Evolutionary conservation across 1,140 invertebrate species (phyloP).

Genomic region (Scaptomyza graminum): DNA sequence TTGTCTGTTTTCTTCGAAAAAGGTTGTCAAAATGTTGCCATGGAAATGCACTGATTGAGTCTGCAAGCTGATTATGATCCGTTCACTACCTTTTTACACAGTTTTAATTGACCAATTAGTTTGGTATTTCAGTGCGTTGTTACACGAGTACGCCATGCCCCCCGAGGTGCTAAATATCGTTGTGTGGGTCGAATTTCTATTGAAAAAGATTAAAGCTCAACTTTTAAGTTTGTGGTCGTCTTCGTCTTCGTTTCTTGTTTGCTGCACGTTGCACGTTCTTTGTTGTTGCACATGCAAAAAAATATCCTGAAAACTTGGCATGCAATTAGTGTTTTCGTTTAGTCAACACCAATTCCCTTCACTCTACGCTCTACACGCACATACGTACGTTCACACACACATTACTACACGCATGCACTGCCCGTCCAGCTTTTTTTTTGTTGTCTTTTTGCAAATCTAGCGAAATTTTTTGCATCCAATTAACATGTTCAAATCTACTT

Average conservation of each 20-base stretch:
- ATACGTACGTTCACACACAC: constrained; percentile 23
- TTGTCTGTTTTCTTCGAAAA: constrained; percentile 17
- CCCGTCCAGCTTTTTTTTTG: constrained; percentile 42
- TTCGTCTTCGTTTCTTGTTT: constrained; percentile 9
- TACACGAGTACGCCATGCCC: constrained; percentile 10
- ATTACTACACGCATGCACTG: constrained; percentile 45
- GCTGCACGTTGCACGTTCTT: constrained; percentile 37
- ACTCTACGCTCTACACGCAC: constrained; percentile 1
- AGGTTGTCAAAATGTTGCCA: constrained; percentile 14
- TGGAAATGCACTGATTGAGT: constrained; percentile 26
- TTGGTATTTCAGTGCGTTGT: constrained; percentile 25
- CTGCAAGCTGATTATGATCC: background rate
- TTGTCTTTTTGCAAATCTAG: constrained; percentile 53
- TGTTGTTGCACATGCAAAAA: constrained; percentile 23
- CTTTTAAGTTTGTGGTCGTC: background rate
- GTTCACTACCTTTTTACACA: background rate
- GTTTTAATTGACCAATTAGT: constrained; percentile 42
- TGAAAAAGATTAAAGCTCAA: background rate
- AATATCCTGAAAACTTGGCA: constrained; percentile 27
- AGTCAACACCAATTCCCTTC: constrained; percentile 9
- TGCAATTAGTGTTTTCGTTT: constrained; percentile 40
- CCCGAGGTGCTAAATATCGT: background rate
- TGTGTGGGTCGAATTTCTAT: background rate
- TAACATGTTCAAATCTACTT: background rate
- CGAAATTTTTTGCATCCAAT: constrained; percentile 25